Conservation (phyloP, 2,797 vertebrate species). For the Brotogeris chrysoptera region DNA sequence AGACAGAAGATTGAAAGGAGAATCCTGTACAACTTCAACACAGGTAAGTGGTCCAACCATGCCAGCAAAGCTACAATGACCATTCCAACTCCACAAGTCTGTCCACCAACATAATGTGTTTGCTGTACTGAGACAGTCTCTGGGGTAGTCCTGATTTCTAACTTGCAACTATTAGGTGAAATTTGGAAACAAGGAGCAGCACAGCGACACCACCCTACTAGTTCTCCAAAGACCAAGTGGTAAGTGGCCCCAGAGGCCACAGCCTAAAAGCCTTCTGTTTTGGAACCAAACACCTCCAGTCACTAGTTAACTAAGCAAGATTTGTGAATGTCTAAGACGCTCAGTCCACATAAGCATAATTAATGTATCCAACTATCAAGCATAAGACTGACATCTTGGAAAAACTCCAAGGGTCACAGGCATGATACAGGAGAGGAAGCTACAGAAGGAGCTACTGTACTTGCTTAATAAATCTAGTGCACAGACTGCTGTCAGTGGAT, state of each 20-base stretch:
- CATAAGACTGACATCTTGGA: slow-evolving; percentile 39
- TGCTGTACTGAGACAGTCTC: background rate
- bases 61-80: background rate
- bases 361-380: slow-evolving; percentile 22
- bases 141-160: background rate
- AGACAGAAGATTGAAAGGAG: background rate
- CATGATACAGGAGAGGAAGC: slow-evolving; percentile 14
- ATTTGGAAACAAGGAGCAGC: background rate
- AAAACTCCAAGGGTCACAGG: slow-evolving; percentile 40
- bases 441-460: slow-evolving; percentile 51
- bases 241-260: background rate
- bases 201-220: background rate
- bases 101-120: background rate
- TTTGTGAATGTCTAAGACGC: background rate
- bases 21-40: background rate
- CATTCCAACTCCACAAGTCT: background rate
- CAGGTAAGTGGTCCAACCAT: background rate
- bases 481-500: slow-evolving; percentile 17
- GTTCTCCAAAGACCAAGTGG: background rate
- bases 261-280: background rate
- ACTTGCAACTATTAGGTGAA: background rate
- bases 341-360: slow-evolving; percentile 24
- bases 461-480: slow-evolving; percentile 38
- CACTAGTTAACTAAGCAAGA: background rate
- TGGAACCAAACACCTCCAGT: background rate